Base-by-base conservation (phyloP, 2,113 vertebrate species). In the Ochotona princeps region DNA sequence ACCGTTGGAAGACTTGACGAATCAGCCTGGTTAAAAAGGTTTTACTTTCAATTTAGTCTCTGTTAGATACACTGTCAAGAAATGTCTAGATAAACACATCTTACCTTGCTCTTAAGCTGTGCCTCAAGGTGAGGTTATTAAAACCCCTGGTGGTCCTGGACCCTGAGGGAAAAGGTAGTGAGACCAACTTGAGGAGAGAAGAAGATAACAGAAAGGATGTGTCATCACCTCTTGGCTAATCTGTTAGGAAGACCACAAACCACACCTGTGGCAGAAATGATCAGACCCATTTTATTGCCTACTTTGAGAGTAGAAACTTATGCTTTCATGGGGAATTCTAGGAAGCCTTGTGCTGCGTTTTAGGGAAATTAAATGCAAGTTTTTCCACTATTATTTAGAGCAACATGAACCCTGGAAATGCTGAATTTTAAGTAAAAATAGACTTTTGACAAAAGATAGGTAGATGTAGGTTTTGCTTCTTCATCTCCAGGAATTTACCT, bases 41-140 rank as follows among this genome's bases (percentile, higher is more conserved):
- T 96, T 85, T 35, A 57, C 61, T 93, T 38, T 76, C 32, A 26
- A 44, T 89, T 94, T 76, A 79, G 83, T 80, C 49, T 79, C 54
- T 84, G 49, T 95, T 92, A 85, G 90, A 93, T 87, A 79, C 65
- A 91, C 51, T 88, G 79, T 44, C 44, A 85, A 28, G 26, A 47
- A 5, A 78, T 69, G 54, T 65, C 35, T 49, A 74, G 78, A 67
- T 91, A 85, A 60, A 75, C 78, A 11, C 2, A 2, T 28, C 18
- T 57, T 65, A 0, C 30, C 10, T 30, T 44, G 26, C 2, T 28
- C n/a, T 32, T 60, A 28, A 81, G 28, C n/a, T 85, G 32, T 94
- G 49, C 23, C 30, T 66, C 51, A 10, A 61, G 60, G 32, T 81
- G 44, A 76, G 38, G 30, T 9, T 80, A 35, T 87, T 81, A 84